Conservation (phyloP, 1,140 invertebrate genomes). For the Eufriesea mexicana region DNA sequence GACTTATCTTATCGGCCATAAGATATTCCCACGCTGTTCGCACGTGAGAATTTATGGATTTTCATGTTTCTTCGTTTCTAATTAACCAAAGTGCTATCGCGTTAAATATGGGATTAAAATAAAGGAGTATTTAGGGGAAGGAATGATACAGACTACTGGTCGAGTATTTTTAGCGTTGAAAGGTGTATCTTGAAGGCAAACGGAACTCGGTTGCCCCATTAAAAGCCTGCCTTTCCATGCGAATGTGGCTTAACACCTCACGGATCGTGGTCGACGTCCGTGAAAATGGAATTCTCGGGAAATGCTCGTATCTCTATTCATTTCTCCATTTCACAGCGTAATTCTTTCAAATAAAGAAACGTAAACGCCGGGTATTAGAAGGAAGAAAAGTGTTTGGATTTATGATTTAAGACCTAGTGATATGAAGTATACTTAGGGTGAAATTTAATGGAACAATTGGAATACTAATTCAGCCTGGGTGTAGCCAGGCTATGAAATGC, state of each 20-base stretch:
- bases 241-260: slow-evolving; percentile 11
- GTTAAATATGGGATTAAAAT: neutral
- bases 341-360: slow-evolving; percentile 7
- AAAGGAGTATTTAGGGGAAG: neutral
- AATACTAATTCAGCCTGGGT: neutral
- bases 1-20: too few relatives aligned
- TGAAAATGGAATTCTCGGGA: slow-evolving; percentile 10
- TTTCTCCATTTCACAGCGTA: neutral
- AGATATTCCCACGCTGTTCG: too few relatives aligned
- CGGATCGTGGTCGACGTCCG: neutral
- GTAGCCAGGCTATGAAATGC: neutral
- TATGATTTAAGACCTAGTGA: neutral
- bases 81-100: neutral
- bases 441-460: neutral
- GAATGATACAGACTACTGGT: neutral
- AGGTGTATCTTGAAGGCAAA: neutral
- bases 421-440: neutral
- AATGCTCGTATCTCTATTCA: slow-evolving; percentile 7
- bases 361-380: neutral
- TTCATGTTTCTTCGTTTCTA: too few relatives aligned
- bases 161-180: neutral
- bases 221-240: neutral
- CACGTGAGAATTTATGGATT: too few relatives aligned
- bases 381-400: neutral
- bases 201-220: neutral